These are phyloP conservation scores for Terrapene triunguis DNA, from an alignment of 2,113 vertebrate genomes.

Conservation along the genomic window DNA sequence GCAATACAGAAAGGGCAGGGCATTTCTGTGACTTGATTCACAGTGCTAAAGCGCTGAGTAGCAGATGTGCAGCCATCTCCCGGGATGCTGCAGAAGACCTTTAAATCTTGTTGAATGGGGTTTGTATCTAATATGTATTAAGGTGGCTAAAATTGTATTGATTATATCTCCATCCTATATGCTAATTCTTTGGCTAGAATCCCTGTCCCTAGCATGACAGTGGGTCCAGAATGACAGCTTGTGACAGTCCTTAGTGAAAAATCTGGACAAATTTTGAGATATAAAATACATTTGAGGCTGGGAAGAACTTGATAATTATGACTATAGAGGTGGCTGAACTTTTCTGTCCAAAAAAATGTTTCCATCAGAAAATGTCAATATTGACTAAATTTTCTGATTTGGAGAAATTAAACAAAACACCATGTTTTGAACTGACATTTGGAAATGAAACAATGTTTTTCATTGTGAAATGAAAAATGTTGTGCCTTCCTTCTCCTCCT, in stretches of 20 bases:
- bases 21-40: background rate
- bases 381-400: background rate
- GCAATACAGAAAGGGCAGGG: background rate
- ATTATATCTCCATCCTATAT: background rate
- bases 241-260: background rate
- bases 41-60: background rate
- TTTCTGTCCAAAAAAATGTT: background rate
- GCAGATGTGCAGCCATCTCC: background rate
- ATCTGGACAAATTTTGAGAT: background rate
- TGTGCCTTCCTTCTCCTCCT: background rate
- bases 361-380: background rate
- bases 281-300: background rate
- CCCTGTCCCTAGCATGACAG: accelerated
- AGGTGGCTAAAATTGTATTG: background rate
- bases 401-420: background rate
- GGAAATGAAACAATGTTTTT: background rate
- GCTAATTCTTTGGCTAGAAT: background rate
- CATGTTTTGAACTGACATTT: background rate
- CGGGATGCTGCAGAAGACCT: background rate
- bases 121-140: background rate
- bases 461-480: background rate
- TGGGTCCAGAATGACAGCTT: background rate
- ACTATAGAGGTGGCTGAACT: background rate
- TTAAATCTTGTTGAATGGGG: accelerated
- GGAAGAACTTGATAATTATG: background rate